Base-by-base conservation (phyloP, 2,888 invertebrate genomes). In the Chouioia cunea region DNA sequence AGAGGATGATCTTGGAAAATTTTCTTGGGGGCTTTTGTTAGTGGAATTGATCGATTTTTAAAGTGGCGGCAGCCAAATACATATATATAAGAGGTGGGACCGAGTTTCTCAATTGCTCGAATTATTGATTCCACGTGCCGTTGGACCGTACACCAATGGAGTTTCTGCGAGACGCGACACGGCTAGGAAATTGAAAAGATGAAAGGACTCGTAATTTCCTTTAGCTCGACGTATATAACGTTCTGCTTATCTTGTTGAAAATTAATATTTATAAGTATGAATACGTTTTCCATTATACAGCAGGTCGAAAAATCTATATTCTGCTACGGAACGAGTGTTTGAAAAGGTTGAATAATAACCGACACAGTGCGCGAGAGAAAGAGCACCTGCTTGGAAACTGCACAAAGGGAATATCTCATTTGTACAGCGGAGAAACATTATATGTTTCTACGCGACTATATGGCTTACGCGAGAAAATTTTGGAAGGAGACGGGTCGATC, bases 391-490 rank as follows among this genome's bases (percentile, higher is more conserved):
- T 57, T 20, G 57, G 4, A 20, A 18, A 44, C 52, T 36, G 52
- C 57, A 71, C 63, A 71, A 71, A 71, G 36, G 43, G 71, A 58
- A 64, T 64, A 64, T 71, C 66, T 71, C 71, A 67, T 71, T 66
- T 64, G 59, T 23, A 36, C 6, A 10, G 36, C 6, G 20, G 65
- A 53, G 67, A 71, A 63, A 52, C 36, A 12, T 62, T 23, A 15
- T 15, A 20, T 20, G 27, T 16, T 23, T 23, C 43, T 14, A 47
- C 22, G 16, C 15, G 22, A 74, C 74, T 79, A 79, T 79, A 75
- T 79, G 79, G 77, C 62, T 59, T 71, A 76, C 79, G 79, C 64
- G 70, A 57, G 67, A 64, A 56, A 60, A 54, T 58, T 50, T 62
- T 47, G 36, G 57, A 50, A 50, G 23, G 66, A 53, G 64, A 65